Evolutionary conservation across 2,113 vertebrate genomes (phyloP).

Genomic region (Atrichornis clamosus): DNA sequence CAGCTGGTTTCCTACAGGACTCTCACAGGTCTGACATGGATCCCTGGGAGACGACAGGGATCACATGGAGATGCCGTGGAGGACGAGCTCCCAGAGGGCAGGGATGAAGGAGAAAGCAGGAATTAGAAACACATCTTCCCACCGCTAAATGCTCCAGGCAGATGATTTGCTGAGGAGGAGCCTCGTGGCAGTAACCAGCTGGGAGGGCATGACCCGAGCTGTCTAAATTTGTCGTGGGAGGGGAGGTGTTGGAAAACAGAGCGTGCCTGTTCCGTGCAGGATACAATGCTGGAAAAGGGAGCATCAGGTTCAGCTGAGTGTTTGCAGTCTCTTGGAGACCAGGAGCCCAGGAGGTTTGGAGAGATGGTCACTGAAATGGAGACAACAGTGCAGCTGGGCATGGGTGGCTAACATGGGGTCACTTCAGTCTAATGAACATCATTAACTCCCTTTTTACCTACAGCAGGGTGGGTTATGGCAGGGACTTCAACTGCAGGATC

Average conservation of each 20-base stretch:
- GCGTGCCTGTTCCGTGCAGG: background rate
- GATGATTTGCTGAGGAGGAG: background rate
- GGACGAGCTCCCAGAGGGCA: background rate
- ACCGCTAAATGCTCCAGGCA: background rate
- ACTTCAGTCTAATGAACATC: background rate
- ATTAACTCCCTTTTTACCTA: background rate
- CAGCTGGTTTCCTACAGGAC: background rate
- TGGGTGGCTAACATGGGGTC: background rate
- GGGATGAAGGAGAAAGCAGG: background rate
- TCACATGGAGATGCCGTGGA: accelerated
- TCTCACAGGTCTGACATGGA: background rate
- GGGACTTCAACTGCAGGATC: background rate
- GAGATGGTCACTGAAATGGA: background rate
- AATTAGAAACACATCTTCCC: background rate
- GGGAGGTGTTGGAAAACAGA: background rate
- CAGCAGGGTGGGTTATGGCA: background rate
- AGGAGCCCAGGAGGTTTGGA: background rate
- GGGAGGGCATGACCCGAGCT: background rate
- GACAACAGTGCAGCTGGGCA: background rate
- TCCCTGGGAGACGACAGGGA: background rate
- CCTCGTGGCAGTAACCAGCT: background rate
- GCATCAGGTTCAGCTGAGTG: background rate
- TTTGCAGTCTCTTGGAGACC: conserved; percentile 11
- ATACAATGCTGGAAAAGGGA: background rate
- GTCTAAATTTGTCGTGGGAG: background rate